Evolutionary conservation across 64 coral and sea anemone species (phyloP).

Genomic region (Montipora foliosa): DNA sequence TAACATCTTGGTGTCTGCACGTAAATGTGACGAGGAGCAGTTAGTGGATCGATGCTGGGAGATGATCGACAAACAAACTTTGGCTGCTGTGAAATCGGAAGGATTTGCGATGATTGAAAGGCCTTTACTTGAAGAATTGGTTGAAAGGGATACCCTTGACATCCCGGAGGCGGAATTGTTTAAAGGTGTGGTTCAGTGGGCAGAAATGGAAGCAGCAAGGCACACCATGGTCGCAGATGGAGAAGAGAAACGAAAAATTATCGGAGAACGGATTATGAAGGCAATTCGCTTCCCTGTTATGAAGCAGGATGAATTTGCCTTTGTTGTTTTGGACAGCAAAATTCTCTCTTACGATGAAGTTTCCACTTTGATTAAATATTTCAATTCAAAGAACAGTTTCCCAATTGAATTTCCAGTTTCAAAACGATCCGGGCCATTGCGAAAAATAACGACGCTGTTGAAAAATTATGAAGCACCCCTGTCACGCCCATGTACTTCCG

Average conservation of each 20-base stretch:
- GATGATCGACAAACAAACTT: background rate
- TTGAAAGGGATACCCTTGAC: background rate
- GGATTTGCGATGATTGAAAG: background rate
- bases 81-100: constrained; percentile 7
- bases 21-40: background rate
- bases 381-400: too few relatives aligned
- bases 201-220: background rate
- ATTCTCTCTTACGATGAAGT: too few relatives aligned
- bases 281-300: background rate
- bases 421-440: too few relatives aligned
- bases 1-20: background rate
- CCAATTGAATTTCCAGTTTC: too few relatives aligned
- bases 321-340: background rate
- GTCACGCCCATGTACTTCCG: too few relatives aligned
- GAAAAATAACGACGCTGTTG: too few relatives aligned
- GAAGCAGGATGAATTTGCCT: background rate
- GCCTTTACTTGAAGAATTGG: background rate
- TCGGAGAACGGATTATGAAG: background rate
- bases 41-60: constrained; percentile 27
- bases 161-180: background rate
- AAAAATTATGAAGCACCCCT: too few relatives aligned
- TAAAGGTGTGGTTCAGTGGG: background rate
- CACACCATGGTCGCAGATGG: background rate
- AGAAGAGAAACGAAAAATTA: background rate
- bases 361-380: too few relatives aligned